These are phyloP conservation scores for Pheucticus melanocephalus DNA, from an alignment of 2,113 vertebrate genomes.

Conservation along the genomic window DNA sequence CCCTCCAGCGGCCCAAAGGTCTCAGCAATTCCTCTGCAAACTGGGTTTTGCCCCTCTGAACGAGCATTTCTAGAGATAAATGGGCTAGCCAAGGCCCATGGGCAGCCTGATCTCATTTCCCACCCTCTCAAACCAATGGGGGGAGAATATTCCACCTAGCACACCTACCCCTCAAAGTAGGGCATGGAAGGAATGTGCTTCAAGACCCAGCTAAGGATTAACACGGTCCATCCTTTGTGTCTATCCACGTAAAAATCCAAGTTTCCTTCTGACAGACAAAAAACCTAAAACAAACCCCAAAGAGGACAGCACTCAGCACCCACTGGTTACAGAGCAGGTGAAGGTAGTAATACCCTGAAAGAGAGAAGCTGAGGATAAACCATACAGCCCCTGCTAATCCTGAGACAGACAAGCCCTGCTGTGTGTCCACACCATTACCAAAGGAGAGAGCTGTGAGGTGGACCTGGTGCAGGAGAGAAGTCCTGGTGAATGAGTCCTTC, in stretches of 20 bases:
- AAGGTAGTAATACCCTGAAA: not conserved
- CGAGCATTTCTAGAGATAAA: not conserved
- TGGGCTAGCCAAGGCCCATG: not conserved
- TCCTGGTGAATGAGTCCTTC: not conserved
- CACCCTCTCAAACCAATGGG: rapidly evolving
- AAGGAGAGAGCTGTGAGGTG: not conserved
- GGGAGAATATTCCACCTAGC: not conserved
- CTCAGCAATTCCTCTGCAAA: not conserved
- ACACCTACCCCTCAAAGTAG: not conserved
- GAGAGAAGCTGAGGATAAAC: not conserved
- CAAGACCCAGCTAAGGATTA: not conserved
- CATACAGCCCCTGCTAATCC: not conserved
- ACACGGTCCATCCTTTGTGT: not conserved
- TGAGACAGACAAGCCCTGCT: not conserved
- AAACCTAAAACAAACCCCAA: not conserved
- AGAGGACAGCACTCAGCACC: not conserved
- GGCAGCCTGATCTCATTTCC: not conserved
- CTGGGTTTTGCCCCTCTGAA: not conserved
- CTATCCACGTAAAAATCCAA: not conserved
- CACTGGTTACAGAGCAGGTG: not conserved
- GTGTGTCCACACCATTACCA: not conserved
- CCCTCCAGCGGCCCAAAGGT: not conserved
- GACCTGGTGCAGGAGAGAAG: not conserved
- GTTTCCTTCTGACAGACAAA: not conserved
- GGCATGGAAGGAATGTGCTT: not conserved